Evolutionary conservation across 2,113 vertebrate genomes (phyloP), one percentile per base, ranked within the genome.

Genomic region (Cairina moschata): DNA sequence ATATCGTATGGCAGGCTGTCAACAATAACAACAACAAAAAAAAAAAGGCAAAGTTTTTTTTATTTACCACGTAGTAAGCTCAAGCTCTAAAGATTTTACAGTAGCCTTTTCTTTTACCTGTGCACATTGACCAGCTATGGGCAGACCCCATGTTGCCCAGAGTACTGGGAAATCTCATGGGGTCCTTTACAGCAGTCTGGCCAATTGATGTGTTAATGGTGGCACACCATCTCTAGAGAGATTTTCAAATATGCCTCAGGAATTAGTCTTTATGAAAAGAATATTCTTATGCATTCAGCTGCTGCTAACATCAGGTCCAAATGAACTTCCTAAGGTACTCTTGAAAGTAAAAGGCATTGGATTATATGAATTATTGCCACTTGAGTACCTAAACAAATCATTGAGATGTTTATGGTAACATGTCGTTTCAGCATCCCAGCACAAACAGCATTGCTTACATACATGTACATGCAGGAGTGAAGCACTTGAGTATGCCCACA

Each of bases 401-500:
- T 9, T 11, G 44, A 54, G 36, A 16, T 77, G 5, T 38, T 66
- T 84, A 48, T 32, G 4, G 29, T 68, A 72, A 31, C 20, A 78
- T 82, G 17, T 11, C 32, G 6, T 46, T 82, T 71, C 58, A 84
- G 54, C 29, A 86, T 7, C 8, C 31, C 32, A 31, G 36, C 28
- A 38, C 40, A 29, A 77, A 76, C 85, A 90, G 10, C 23, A 16
- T 16, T 16, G 8, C 15, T 34, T 59, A 3, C 6, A 18, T 26
- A 21, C 22, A 4, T 14, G 22, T 26, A 21, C 22, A 4, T 14
- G 22, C 34, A 34, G 1, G 44, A 76, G 14, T 17, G 67, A 56
- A 1, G 9, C 21, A 46, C 11, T 3, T 0, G 2, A 32, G 9
- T 78, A 44, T 67, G 22, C 9, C 18, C 42, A 59, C 11, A 4